Percentiles rank a stretch among this genome's conserved stretches.
phyloP scores from a whole-genome alignment of 2,113 vertebrate genomes.

The Cygnus atratus region DNA sequence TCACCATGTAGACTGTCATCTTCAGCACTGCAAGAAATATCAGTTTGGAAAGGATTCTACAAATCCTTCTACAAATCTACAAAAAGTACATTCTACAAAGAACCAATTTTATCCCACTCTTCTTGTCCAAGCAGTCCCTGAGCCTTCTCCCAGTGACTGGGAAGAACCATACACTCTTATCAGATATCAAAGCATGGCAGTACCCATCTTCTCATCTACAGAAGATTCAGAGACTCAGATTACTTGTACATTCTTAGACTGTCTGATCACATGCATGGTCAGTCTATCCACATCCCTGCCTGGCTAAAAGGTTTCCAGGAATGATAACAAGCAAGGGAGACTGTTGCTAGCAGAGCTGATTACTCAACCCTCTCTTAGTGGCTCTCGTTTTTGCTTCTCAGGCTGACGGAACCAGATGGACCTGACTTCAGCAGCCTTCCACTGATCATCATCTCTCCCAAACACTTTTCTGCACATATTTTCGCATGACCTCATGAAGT shows the following conservation, averaged over 20 bases:
- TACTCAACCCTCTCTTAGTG: not conserved
- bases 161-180: not conserved
- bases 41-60: not conserved
- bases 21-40: not conserved
- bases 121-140: not conserved
- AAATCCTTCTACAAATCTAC: too few species aligned
- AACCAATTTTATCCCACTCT: not conserved
- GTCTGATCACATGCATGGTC: not conserved
- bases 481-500: not conserved
- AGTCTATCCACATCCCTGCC: not conserved
- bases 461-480: not conserved
- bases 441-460: rapidly evolving
- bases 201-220: not conserved
- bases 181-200: not conserved
- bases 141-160: not conserved
- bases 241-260: not conserved
- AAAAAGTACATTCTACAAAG: not conserved
- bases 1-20: not conserved
- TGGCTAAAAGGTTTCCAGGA: not conserved
- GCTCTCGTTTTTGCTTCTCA: not conserved
- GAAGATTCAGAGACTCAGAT: not conserved
- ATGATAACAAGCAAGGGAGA: not conserved
- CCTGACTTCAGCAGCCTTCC: not conserved
- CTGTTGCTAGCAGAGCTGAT: not conserved
- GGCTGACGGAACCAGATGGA: not conserved